Base-by-base conservation (phyloP, 2,797 vertebrate genomes). In the Chelmon rostratus region DNA sequence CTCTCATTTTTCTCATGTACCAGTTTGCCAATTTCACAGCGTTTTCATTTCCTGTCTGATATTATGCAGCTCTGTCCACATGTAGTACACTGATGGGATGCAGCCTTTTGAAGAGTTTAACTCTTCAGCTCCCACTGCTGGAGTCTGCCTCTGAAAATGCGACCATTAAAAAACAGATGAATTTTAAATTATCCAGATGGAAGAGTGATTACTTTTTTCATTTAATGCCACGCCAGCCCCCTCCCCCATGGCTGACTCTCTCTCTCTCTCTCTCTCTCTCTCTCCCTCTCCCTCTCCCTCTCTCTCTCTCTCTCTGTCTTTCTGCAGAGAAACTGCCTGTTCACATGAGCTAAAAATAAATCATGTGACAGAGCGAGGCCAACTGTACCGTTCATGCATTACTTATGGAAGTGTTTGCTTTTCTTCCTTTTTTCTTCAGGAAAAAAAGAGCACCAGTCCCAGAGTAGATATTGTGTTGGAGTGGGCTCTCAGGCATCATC, bases 291-390 rank as follows among this genome's bases (percentile, higher is more conserved):
- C 73, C 73, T 56, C n/a, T 46, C 33, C 23, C 49, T 40, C 44
- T 40, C 74, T 28, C 77, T 76, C 74, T 76, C 58, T 37, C 35
- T 65, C 19, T 85, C 6, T 64, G 23, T 70, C 33, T 84, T 54
- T 87, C 84, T 83, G 89, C 90, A 86, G 89, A 88, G 82, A 90
- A 95, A 88, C 90, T 85, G 89, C 90, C 90, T 86, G 86, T 87
- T 94, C 93, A 87, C 92, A 90, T 86, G 87, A 86, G 90, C 92
- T 94, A 94, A 93, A 94, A 94, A 94, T 95, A 94, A 86, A 90
- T 88, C 86, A 86, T 86, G 88, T 94, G 93, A 94, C 91, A 87
- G 87, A 91, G 89, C 33, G 37, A 68, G 78, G 86, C 92, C 89
- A 91, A 91, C 89, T 88, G 82, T 89, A 90, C 87, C 63, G 59